Conservation (phyloP, 2,113 vertebrate species). For the Podilymbus podiceps region DNA sequence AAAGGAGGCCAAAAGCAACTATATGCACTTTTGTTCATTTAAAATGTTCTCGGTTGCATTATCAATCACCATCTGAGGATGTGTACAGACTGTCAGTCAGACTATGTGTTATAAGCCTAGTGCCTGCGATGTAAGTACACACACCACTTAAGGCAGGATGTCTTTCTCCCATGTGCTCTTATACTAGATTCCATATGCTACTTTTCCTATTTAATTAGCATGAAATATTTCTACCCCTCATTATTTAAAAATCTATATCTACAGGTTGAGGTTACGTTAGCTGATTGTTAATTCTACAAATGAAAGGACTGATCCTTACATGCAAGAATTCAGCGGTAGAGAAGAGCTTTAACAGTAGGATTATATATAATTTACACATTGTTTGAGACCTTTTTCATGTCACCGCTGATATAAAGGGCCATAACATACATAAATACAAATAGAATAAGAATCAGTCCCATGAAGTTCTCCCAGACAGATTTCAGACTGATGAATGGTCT, state of each 20-base stretch:
- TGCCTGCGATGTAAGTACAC: background rate
- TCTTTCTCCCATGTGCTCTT: background rate
- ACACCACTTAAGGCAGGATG: background rate
- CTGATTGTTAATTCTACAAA: background rate
- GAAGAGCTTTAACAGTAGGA: background rate
- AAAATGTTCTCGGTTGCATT: constrained; percentile 57
- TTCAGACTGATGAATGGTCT: background rate
- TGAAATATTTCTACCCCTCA: background rate
- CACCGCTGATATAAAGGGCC: background rate
- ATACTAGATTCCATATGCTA: background rate
- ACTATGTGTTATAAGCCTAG: background rate
- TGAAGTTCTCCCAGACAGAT: background rate
- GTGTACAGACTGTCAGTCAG: background rate
- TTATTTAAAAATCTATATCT: background rate
- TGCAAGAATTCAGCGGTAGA: background rate
- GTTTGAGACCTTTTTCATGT: background rate
- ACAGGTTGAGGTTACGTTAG: background rate
- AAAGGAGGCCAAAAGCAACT: constrained; percentile 52
- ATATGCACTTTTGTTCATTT: constrained; percentile 53
- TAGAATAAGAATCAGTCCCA: background rate
- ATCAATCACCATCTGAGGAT: constrained; percentile 46
- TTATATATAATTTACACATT: background rate
- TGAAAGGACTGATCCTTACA: background rate
- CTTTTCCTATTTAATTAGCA: background rate
- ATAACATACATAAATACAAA: background rate